Conservation (phyloP, 2,113 vertebrate species). For the Apus apus region DNA sequence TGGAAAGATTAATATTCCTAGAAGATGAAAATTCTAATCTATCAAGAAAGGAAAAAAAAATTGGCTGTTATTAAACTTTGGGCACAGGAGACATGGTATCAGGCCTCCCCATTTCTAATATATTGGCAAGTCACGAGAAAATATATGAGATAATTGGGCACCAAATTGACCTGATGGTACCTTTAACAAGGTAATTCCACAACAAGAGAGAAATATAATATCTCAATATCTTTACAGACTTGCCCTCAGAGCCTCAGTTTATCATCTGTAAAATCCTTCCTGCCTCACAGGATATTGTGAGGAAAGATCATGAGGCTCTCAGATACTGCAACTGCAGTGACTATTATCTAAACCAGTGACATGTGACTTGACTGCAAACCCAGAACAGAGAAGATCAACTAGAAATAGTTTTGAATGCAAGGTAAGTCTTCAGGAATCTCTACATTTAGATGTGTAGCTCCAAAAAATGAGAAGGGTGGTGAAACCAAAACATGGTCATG, state of each 20-base stretch:
- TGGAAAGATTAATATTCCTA: background rate
- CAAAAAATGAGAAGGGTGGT: background rate
- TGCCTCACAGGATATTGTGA: background rate
- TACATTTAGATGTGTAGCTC: background rate
- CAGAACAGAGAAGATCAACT: background rate
- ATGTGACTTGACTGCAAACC: background rate
- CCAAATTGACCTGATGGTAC: background rate
- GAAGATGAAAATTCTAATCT: background rate
- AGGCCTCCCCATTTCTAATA: background rate
- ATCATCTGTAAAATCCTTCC: background rate
- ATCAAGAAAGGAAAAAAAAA: background rate
- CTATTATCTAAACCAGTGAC: background rate
- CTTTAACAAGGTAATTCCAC: background rate
- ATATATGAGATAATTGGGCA: background rate
- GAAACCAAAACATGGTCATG: background rate
- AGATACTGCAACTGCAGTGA: background rate
- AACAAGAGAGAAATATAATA: background rate
- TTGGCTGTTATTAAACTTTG: background rate
- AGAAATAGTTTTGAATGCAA: background rate
- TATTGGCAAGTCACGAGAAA: background rate
- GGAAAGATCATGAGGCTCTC: background rate
- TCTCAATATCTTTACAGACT: background rate
- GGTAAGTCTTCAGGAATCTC: background rate
- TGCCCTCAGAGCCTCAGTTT: background rate
- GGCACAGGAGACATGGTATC: background rate